A percentile compares a stretch with the other conserved stretches of the same genome.
phyloP scores from a whole-genome alignment of 2,113 vertebrate genomes.

The Scytalopus superciliaris region DNA sequence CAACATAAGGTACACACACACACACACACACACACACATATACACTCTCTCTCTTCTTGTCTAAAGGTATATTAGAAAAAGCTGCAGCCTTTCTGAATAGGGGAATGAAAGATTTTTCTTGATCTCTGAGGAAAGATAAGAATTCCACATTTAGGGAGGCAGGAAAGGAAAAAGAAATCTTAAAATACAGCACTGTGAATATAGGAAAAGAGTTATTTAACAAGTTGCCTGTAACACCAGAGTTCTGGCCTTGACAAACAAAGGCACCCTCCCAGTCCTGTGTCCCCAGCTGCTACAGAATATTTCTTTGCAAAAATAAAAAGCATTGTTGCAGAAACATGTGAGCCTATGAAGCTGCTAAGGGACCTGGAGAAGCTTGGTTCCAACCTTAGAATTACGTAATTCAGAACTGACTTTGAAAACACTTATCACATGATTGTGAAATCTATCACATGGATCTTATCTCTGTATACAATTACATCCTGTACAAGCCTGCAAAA shows the following conservation, averaged over 20 bases:
- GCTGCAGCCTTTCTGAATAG: neutral
- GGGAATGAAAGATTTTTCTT: neutral
- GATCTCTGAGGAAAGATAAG: neutral
- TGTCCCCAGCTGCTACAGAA: neutral
- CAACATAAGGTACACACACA: fast-evolving
- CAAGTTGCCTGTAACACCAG: neutral
- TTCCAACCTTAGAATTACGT: neutral
- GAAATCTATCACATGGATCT: neutral
- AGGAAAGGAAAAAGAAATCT: neutral
- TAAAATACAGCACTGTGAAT: neutral
- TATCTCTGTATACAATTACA: neutral
- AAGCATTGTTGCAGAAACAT: neutral
- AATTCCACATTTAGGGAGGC: neutral
- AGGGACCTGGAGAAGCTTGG: neutral
- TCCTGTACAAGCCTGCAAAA: neutral
- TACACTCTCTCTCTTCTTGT: neutral
- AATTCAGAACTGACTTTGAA: neutral
- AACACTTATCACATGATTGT: neutral
- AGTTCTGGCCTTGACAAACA: neutral
- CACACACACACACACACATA: no score
- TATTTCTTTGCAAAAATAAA: neutral
- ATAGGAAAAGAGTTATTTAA: neutral
- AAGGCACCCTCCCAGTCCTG: neutral
- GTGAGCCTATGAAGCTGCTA: neutral
- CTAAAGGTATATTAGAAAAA: neutral